Evolutionary conservation across 2,797 vertebrate genomes (phyloP), one percentile per base, ranked within the genome.

Genomic region (Spinibarbus caldwelli): DNA sequence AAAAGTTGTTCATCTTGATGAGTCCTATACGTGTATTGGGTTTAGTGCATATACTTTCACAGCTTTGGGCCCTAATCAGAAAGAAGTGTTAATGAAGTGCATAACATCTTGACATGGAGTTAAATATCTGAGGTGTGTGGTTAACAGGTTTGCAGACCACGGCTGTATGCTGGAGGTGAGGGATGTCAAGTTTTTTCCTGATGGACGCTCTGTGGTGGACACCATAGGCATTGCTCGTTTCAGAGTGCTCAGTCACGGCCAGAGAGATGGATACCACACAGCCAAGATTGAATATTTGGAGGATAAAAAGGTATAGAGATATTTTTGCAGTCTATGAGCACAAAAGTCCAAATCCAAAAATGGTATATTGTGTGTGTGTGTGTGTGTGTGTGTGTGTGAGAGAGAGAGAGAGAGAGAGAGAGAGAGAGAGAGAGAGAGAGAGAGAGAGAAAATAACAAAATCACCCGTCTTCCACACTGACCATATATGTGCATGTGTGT

Each of bases 151-250:
- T 87, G 97, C 96, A 0, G 96, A 97, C 94, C 95, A 96, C 5
- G 97, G 97, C 93, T 98, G 97, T 92, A 97, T 98, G 97, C 92
- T 98, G 90, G 96, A 97, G 94, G 96, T 98, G 87, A 96, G 96
- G 78, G 97, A 97, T 14, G 95, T 98, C 85, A 97, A 98, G 92
- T 96, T 97, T 89, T 98, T 99, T 89, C 97, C 97, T 0, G 96
- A 98, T 54, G 96, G 97, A 0, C 97, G 97, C 29, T 98, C 97
- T 0, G 96, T 97, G 83, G 96, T 98, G 72, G 97, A 98, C 91
- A 96, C 97, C 34, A 93, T 98, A 54, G 97, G 98, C 0, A 94
- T 96, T 87, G 95, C 96, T 15, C 93, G 96, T 89, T 99, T 99
- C 90, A 95, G 95, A 88, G 97, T 99, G 66, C 93, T 98, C 88